phyloP scores from a whole-genome alignment of 1,140 invertebrate species.

The Neodiprion lecontei region DNA sequence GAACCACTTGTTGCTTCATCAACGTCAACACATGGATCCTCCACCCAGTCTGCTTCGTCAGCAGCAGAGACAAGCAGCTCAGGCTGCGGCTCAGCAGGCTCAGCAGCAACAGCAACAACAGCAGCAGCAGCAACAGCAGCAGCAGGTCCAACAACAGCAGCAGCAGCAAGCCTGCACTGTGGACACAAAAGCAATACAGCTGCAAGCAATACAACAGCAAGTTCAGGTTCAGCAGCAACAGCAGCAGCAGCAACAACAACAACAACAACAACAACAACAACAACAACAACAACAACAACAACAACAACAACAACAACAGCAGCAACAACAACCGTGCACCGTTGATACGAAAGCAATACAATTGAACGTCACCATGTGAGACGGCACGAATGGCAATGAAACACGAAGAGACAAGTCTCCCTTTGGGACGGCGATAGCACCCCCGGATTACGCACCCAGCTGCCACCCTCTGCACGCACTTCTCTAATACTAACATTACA shows the following conservation, averaged over 20 bases:
- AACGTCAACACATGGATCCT: conserved; percentile 81
- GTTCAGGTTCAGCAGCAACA: conserved; percentile 48
- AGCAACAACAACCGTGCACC: conserved; percentile 55
- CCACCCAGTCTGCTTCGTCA: conserved; percentile 64
- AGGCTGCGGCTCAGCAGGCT: conserved; percentile 51
- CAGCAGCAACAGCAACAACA: conserved; percentile 46
- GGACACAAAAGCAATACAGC: conserved; percentile 20
- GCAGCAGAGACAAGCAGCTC: conserved; percentile 60
- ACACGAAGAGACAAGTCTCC: conserved; percentile 26
- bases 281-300: conserved; percentile 47
- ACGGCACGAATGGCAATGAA: conserved; percentile 35
- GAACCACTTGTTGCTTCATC: conserved; percentile 81
- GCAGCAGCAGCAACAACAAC: conserved; percentile 28
- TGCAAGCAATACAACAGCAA: conserved; percentile 19
- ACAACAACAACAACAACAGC: conserved; percentile 49
- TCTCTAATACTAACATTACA: conserved; percentile 60
- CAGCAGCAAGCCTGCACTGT: conserved; percentile 21
- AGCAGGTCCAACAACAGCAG: conserved; percentile 45
- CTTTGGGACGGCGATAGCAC: conserved; percentile 49
- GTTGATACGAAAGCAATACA: conserved; percentile 62
- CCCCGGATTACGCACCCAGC: conserved; percentile 50
- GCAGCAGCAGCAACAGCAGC: conserved; percentile 45
- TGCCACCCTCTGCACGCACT: conserved; percentile 61
- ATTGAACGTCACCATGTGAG: conserved; percentile 61
- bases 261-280: conserved; percentile 28